phyloP scores from a whole-genome alignment of 1,140 invertebrate species.

The Potamilus streckersoni region DNA sequence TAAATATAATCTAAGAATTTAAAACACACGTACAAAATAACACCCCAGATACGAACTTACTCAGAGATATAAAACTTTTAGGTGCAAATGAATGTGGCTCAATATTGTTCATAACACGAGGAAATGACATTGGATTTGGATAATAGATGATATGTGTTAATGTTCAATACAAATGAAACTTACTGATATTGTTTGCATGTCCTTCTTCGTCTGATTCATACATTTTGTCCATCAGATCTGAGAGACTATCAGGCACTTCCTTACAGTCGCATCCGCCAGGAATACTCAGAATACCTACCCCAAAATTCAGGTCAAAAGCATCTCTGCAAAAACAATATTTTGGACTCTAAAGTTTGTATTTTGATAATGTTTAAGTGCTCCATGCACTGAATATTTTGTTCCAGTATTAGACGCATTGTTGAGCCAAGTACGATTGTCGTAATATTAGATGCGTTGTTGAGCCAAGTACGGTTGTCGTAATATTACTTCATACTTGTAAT shows the following conservation, averaged over 20 bases:
- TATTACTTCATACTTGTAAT: too few relatives aligned
- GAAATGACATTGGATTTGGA: background rate
- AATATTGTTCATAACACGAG: background rate
- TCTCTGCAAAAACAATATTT: constrained; percentile 73
- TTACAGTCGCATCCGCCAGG: constrained; percentile 85
- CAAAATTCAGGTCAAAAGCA: constrained; percentile 91
- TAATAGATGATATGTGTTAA: background rate
- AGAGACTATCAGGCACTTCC: constrained; percentile 61
- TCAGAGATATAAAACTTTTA: too few relatives aligned
- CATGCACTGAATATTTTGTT: background rate
- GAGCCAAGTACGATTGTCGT: background rate
- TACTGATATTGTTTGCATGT: background rate
- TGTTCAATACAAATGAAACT: background rate
- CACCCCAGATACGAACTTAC: too few relatives aligned
- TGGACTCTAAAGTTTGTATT: background rate
- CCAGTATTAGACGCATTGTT: background rate
- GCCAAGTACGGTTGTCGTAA: background rate
- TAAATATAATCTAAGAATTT: too few relatives aligned
- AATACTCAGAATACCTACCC: constrained; percentile 86
- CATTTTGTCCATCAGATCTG: background rate
- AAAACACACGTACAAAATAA: too few relatives aligned
- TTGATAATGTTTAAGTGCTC: background rate
- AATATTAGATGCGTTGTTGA: background rate
- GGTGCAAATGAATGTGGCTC: background rate
- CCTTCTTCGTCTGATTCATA: constrained; percentile 33